Conservation (phyloP, 2,113 vertebrate species). For the Prietella phreatophila region DNA sequence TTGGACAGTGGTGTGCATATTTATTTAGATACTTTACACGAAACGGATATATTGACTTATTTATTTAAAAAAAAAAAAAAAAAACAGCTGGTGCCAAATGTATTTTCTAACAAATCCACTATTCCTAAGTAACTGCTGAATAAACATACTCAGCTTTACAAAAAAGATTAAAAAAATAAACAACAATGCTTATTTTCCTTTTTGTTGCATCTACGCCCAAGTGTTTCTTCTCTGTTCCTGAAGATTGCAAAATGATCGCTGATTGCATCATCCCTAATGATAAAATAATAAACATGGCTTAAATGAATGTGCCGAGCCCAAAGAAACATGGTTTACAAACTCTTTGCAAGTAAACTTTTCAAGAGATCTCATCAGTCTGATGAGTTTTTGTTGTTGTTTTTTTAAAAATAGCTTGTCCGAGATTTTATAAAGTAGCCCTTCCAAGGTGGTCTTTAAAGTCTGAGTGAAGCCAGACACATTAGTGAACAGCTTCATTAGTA, state of each 20-base stretch:
- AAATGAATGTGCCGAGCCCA: neutral
- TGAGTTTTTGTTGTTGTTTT: too few species aligned
- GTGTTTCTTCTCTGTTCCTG: constrained; percentile 32
- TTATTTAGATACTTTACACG: constrained; percentile 72
- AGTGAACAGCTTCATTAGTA: neutral
- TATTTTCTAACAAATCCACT: constrained; percentile 66
- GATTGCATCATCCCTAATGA: neutral
- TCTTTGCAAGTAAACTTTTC: neutral
- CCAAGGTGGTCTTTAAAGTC: neutral
- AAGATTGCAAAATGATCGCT: neutral
- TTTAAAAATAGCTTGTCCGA: neutral
- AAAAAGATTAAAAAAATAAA: too few species aligned
- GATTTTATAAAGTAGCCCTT: neutral
- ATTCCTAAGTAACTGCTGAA: constrained; percentile 73
- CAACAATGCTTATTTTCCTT: constrained; percentile 35
- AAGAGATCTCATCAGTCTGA: neutral
- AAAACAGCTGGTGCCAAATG: constrained; percentile 72
- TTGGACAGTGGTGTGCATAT: constrained; percentile 75
- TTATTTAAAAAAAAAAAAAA: constrained; percentile 60
- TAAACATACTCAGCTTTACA: constrained; percentile 70
- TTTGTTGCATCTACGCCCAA: constrained; percentile 6
- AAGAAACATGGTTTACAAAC: neutral
- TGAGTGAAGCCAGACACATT: neutral
- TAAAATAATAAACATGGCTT: constrained; percentile 30
- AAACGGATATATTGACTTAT: constrained; percentile 65